Evolutionary conservation across 2,113 vertebrate species (phyloP), one percentile per base, ranked within the genome.

Genomic region (Ailurus styani): DNA sequence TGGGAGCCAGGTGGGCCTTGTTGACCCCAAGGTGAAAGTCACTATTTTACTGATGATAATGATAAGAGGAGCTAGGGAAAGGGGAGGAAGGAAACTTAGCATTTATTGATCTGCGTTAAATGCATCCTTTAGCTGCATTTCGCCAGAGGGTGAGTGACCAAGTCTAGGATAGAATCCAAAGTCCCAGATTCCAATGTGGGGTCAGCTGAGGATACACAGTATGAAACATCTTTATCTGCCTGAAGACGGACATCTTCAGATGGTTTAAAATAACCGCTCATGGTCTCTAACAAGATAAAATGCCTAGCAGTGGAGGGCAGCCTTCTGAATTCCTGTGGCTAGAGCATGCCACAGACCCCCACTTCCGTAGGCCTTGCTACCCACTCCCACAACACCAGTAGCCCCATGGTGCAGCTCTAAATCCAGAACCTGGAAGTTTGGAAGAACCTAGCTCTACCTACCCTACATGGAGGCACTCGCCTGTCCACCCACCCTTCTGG

Each of bases 261-360:
- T 21, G n/a, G 18, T 54, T 79, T 83, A 37, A 66, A 73, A 11
- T 3, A 75, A 68, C 13, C 14, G 68, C 37, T 87, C 57, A 17
- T 0, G 3, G 60, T 72, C 50, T 50, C 72, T 27, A 45, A 57
- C 9, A 55, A 91, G 64, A 86, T 0, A 11, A 45, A 72, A 50
- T 5, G 17, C 12, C 11, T 1, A 27, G 7, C 1, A 17, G 5
- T 1, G 2, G 11, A 13, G 6, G 47, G 47, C 14, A 7, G 2
- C 15, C 62, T 77, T 50, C 55, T 47, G 40, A 75, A 37, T 40
- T 55, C 29, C 77, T 27, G 8, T 8, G 15, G 17, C 54, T 5
- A 68, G 40, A 72, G 54, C 12, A 12, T 23, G 2, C 6, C 8
- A 9, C 11, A 84, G 37, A 29, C 29, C 20, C 27, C 45, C 27